phyloP scores from a whole-genome alignment of 1,140 invertebrate species.

The Bradynema listronoti region DNA sequence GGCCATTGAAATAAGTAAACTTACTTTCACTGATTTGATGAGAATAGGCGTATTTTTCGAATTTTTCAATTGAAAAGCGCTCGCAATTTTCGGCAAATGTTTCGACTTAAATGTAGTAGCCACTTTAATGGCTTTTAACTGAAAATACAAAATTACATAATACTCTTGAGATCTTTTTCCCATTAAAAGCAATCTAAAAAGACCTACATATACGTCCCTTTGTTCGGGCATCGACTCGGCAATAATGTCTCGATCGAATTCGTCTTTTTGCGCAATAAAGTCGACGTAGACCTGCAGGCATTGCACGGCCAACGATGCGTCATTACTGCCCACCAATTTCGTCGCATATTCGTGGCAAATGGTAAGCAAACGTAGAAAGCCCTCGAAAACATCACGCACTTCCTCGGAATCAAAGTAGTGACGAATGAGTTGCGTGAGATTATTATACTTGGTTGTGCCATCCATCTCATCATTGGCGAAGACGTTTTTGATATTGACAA shows the following conservation, averaged over 20 bases:
- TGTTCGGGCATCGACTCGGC: background rate
- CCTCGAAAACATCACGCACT: slow-evolving; percentile 21
- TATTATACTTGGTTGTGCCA: slow-evolving; percentile 70
- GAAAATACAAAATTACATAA: too few relatives aligned
- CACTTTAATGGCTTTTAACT: background rate
- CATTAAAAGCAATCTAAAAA: slow-evolving; percentile 7
- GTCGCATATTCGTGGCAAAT: slow-evolving; percentile 3
- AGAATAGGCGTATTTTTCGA: background rate
- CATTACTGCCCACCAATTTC: background rate
- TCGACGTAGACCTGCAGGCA: slow-evolving; percentile 7
- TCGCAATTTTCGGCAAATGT: background rate
- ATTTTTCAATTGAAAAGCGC: slow-evolving; percentile 8
- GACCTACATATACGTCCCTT: background rate
- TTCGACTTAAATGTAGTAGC: slow-evolving; percentile 6
- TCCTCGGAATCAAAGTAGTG: slow-evolving; percentile 22
- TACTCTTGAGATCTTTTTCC: background rate
- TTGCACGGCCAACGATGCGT: slow-evolving; percentile 9
- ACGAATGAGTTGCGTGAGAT: slow-evolving; percentile 3
- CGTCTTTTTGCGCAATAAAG: slow-evolving; percentile 4
- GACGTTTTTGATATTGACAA: slow-evolving; percentile 67
- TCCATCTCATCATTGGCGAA: slow-evolving; percentile 89
- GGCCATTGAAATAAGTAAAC: too few relatives aligned
- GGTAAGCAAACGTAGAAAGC: slow-evolving; percentile 18
- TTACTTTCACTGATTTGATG: background rate
- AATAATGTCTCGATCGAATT: background rate